phyloP scores from a whole-genome alignment of 92 coral and sea anemone species.

The Heteractis magnifica region DNA sequence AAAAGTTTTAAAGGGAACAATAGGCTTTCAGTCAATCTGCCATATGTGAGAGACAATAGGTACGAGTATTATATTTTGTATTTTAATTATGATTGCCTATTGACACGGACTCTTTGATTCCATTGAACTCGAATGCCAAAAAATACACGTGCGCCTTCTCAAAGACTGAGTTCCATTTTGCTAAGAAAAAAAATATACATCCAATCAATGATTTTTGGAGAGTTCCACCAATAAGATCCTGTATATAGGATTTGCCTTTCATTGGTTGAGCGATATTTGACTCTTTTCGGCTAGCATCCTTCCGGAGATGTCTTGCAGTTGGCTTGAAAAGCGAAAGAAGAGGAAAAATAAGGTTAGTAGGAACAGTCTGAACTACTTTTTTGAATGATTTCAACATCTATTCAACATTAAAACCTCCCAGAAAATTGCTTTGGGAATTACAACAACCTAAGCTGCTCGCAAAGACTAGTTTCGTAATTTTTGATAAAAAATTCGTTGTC shows the following conservation, averaged over 20 bases:
- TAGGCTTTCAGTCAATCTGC: constrained; percentile 52
- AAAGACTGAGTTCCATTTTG: constrained; percentile 14
- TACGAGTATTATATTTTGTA: constrained; percentile 52
- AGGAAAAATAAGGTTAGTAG: constrained; percentile 13
- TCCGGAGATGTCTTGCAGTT: constrained; percentile 35
- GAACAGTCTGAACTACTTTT: not conserved
- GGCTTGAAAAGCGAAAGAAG: constrained; percentile 17
- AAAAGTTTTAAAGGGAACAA: constrained; percentile 41
- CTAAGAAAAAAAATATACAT: not conserved
- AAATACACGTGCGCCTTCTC: constrained; percentile 37
- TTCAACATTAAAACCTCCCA: not conserved
- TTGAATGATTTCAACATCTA: not conserved
- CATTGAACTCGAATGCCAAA: constrained; percentile 24
- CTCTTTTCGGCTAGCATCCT: constrained; percentile 27
- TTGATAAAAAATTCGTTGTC: constrained; percentile 28
- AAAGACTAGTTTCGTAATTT: not conserved
- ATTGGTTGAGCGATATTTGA: constrained; percentile 25
- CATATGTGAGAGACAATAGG: constrained; percentile 59
- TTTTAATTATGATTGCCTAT: constrained; percentile 49
- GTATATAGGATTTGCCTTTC: not conserved
- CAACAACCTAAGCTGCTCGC: not conserved
- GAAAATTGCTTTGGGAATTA: not conserved
- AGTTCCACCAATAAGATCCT: constrained; percentile 24
- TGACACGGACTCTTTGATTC: constrained; percentile 50
- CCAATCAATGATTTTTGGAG: constrained; percentile 11